Conservation (phyloP, 2,113 vertebrate genomes). For the Xiphophorus hellerii region DNA sequence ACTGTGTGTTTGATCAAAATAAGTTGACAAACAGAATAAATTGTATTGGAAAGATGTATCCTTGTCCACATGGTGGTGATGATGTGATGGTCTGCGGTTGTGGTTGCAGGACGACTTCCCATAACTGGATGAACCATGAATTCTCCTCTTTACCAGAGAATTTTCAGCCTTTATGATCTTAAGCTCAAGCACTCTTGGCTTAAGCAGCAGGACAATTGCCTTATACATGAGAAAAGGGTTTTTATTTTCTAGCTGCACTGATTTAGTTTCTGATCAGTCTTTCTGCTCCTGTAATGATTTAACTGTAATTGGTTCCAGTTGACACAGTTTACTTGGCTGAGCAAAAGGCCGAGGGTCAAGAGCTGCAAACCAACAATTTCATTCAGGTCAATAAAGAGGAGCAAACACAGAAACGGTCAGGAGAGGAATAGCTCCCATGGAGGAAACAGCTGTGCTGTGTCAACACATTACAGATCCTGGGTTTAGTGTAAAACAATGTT, state of each 20-base stretch:
- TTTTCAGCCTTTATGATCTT: no score
- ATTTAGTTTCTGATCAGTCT: not conserved
- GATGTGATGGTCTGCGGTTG: no score
- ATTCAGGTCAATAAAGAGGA: constrained; percentile 1
- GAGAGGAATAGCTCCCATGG: not conserved
- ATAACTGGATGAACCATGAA: no score
- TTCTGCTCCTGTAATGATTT: not conserved
- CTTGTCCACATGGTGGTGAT: not conserved
- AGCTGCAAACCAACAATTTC: constrained; percentile 2
- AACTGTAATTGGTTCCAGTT: not conserved
- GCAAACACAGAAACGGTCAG: not conserved
- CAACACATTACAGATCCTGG: not conserved
- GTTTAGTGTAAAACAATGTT: not conserved
- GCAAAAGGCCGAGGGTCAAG: not conserved
- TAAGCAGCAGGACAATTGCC: no score
- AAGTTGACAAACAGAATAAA: no score
- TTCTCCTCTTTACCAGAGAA: no score
- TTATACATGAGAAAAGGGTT: no score
- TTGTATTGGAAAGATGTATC: not conserved
- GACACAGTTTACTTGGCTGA: not conserved
- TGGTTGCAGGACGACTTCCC: no score
- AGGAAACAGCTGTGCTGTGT: constrained; percentile 6
- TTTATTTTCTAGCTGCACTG: not conserved
- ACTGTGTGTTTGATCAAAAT: not conserved
- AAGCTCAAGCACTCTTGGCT: no score